Conservation (phyloP, 2,797 vertebrate species). For the Margarornis squamiger region DNA sequence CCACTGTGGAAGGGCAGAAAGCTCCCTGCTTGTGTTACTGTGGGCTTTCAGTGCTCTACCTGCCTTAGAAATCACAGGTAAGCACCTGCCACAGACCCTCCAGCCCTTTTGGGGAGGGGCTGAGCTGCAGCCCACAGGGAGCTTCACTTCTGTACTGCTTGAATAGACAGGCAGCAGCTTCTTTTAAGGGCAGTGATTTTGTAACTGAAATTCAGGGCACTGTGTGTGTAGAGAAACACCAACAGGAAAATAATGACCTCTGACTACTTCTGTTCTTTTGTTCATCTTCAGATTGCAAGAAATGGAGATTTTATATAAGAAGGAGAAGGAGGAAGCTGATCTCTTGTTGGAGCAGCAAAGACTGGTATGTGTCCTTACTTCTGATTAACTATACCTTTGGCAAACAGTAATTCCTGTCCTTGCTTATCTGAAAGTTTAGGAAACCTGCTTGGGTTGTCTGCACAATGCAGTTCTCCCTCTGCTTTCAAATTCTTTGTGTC, state of each 20-base stretch:
- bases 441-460: constrained; percentile 45
- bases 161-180: background rate
- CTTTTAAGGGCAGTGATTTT: background rate
- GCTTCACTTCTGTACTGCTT: background rate
- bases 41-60: background rate
- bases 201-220: background rate
- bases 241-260: background rate
- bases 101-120: background rate
- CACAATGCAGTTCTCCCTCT: constrained; percentile 44
- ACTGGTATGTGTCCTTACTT: constrained; percentile 84
- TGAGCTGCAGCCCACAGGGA: background rate
- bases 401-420: constrained; percentile 42
- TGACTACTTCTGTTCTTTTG: background rate
- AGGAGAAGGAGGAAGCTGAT: constrained; percentile 98
- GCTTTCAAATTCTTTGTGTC: constrained; percentile 29
- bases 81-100: background rate
- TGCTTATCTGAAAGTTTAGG: constrained; percentile 36
- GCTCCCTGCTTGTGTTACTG: background rate
- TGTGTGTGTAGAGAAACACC: background rate
- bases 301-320: constrained; percentile 99
- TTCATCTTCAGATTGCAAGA: constrained; percentile 88
- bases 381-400: constrained; percentile 32
- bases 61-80: background rate
- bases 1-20: background rate
- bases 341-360: constrained; percentile 97